Evolutionary conservation across 37 sponge, comb jelly and placozoan species (phyloP), one percentile per base, ranked within the genome.

Genomic region (Cladorhizidae sp.): DNA sequence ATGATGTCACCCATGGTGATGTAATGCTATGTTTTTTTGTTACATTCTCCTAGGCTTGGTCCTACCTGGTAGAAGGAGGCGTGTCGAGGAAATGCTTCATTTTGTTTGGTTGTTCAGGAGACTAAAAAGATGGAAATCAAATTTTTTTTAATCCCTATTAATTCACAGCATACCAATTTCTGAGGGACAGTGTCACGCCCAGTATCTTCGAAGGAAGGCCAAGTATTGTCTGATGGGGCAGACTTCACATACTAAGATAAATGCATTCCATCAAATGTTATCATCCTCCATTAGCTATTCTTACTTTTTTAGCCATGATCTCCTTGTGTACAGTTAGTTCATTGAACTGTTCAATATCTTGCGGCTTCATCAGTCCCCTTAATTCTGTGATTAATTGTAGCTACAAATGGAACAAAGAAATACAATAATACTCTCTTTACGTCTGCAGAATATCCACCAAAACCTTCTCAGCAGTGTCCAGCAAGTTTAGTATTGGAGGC

Each of bases 391-490:
- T 37, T 43, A 91, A 71, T 15, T 78, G 73, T 21, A 86, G 83
- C 91, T 91, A 61, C 42, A 76, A 22, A 51, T 7, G 14, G 45
- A 57, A 28, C 42, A 62, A 28, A 28, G 51, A 32, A 51, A 26
- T 26, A 50, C 5, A 49, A 43, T 11, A 14, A 22, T 6, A 49
- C 41, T 73, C 15, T 49, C 23, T 73, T 28, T 12, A 20, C 55
- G 17, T 20, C 55, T 20, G 55, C 15, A 15, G 15, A 18, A 52
- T 18, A 52, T 18, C 15, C 15, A 15, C 15, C 54, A 15, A 18
- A 63, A 84, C 94, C 84, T 93, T 93, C 52, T 89, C 87, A n/a
- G 67, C 57, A n/a, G 87, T 86, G 71, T 89, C 75, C 26, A 93
- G 74, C 40, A 93, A 39, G 12, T 81, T 38, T 38, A 89, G 68